Conservation (phyloP, 2,888 invertebrate genomes). For the Agrotis segetum region DNA sequence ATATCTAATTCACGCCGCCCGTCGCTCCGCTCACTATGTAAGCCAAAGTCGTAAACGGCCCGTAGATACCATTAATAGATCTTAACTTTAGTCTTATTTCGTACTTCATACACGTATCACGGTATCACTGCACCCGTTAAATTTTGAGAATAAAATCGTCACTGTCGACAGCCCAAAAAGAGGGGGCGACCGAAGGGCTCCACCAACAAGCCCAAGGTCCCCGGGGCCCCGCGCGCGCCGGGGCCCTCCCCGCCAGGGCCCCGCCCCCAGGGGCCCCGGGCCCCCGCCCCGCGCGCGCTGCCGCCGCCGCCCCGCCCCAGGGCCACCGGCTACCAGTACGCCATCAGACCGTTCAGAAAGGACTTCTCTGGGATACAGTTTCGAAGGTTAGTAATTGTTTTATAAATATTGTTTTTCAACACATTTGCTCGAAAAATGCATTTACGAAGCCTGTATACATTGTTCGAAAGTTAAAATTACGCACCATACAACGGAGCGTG, state of each 20-base stretch:
- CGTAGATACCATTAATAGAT: neutral
- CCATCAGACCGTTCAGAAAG: constrained; percentile 86
- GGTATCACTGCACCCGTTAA: constrained; percentile 35
- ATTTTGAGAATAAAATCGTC: constrained; percentile 58
- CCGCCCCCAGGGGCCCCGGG: constrained; percentile 43
- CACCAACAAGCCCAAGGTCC: constrained; percentile 86
- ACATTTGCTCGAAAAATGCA: no score
- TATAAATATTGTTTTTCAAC: no score
- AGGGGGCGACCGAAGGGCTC: constrained; percentile 89
- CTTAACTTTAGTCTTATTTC: neutral
- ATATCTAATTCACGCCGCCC: no score
- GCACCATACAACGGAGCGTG: no score
- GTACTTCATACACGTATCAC: constrained; percentile 14
- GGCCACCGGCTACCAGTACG: constrained; percentile 85
- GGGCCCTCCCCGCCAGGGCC: constrained; percentile 27
- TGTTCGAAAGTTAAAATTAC: no score
- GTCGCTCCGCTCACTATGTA: no score
- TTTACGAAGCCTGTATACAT: no score
- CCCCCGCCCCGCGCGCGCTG: constrained; percentile 64
- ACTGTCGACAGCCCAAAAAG: constrained; percentile 83
- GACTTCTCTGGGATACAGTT: constrained; percentile 90
- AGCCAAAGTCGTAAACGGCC: no score
- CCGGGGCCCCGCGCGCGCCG: constrained; percentile 52
- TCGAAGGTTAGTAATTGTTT: constrained; percentile 76
- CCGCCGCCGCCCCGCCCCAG: constrained; percentile 78